phyloP scores from a whole-genome alignment of 2,113 vertebrate genomes.

The Podarcis cretensis region DNA sequence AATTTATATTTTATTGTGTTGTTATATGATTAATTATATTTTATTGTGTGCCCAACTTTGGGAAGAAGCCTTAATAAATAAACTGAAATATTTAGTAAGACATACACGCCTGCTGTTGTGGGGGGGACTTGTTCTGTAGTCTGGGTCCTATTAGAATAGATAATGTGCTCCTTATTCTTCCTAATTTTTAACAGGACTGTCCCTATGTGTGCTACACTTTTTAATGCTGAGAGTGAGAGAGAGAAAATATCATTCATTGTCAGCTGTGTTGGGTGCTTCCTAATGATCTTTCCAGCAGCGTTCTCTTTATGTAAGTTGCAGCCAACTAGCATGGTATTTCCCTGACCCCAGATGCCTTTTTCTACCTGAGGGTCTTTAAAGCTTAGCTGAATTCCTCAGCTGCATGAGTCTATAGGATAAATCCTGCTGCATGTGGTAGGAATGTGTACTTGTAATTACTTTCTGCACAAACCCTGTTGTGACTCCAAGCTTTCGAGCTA shows the following conservation, averaged over 20 bases:
- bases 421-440: conserved; percentile 64
- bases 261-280: conserved; percentile 45
- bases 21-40: no score
- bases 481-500: conserved; percentile 60
- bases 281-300: conserved; percentile 60
- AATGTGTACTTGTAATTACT: conserved; percentile 61
- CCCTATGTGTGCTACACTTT: conserved; percentile 46
- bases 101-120: neutral
- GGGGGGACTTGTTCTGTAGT: conserved; percentile 25
- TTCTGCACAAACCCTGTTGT: conserved; percentile 66
- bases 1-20: no score
- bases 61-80: no score
- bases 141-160: conserved; percentile 44
- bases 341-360: conserved; percentile 58
- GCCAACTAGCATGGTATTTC: conserved; percentile 28
- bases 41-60: no score
- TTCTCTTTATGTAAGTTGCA: conserved; percentile 30
- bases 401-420: conserved; percentile 63
- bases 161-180: conserved; percentile 50
- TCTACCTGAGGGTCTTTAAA: conserved; percentile 73
- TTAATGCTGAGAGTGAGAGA: conserved; percentile 55
- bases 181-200: conserved; percentile 66
- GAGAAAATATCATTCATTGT: conserved; percentile 41
- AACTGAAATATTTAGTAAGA: conserved; percentile 36
- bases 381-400: conserved; percentile 70